Evolutionary conservation across 2,113 vertebrate species (phyloP).

Genomic region (Pogona vitticeps): DNA sequence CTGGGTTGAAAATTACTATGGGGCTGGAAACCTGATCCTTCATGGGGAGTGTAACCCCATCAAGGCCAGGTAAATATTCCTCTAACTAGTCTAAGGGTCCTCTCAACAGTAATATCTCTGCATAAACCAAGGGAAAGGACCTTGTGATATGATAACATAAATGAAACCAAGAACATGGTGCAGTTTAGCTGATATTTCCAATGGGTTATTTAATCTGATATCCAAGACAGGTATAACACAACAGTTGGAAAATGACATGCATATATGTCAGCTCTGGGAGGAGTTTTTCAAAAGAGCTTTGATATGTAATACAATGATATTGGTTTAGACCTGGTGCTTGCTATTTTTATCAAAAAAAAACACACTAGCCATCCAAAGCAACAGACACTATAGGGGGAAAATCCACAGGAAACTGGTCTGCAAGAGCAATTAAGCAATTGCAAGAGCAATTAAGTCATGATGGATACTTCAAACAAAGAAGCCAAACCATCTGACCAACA

Average conservation of each 20-base stretch:
- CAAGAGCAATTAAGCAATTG: neutral
- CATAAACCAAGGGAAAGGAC: neutral
- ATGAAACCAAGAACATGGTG: neutral
- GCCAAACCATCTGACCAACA: neutral
- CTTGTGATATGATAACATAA: neutral
- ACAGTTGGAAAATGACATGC: neutral
- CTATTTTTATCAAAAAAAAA: neutral
- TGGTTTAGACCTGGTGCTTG: neutral
- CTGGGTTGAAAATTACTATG: too few relatives aligned
- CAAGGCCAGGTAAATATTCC: too few relatives aligned
- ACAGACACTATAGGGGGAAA: neutral
- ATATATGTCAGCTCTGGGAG: neutral
- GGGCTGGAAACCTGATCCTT: too few relatives aligned
- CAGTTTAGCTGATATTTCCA: slow-evolving; percentile 13
- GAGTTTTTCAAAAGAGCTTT: neutral
- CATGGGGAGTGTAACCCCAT: too few relatives aligned
- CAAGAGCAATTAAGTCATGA: neutral
- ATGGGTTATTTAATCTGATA: neutral
- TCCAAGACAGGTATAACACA: neutral
- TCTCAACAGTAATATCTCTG: too few relatives aligned
- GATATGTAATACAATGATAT: neutral
- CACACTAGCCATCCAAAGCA: neutral
- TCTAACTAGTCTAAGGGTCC: too few relatives aligned
- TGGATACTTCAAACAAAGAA: slow-evolving; percentile 4
- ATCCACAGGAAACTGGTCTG: neutral